phyloP scores from a whole-genome alignment of 2,113 vertebrate species.

The Ceyx cyanopectus region DNA sequence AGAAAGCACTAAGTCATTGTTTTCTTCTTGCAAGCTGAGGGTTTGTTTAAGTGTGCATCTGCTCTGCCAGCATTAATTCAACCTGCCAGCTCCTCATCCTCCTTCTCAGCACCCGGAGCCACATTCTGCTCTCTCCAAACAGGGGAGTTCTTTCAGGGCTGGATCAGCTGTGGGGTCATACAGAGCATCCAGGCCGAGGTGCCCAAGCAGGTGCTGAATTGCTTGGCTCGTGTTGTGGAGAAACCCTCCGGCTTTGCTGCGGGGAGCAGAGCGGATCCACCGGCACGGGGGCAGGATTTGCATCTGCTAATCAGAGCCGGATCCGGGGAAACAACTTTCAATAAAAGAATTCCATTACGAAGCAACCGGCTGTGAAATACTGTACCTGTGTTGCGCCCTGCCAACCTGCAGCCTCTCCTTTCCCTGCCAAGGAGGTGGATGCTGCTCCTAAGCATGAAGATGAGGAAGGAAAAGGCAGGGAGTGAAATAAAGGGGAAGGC shows the following conservation, averaged over 20 bases:
- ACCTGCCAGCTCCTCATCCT: neutral
- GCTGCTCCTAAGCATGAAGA: neutral
- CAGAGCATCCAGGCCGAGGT: accelerated
- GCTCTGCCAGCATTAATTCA: neutral
- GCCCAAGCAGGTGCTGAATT: accelerated
- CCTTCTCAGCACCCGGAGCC: neutral
- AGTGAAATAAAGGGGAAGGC: neutral
- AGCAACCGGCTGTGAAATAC: slow-evolving; percentile 67
- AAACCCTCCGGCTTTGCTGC: neutral
- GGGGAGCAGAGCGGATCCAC: neutral
- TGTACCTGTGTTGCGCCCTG: slow-evolving; percentile 12
- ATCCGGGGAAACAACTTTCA: slow-evolving; percentile 45
- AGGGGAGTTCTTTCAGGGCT: neutral
- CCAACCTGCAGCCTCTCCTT: neutral
- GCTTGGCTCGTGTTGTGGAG: accelerated
- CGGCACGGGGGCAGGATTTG: slow-evolving; percentile 28
- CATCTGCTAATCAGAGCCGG: slow-evolving; percentile 45
- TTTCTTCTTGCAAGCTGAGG: slow-evolving; percentile 16
- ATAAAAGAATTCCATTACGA: slow-evolving; percentile 62
- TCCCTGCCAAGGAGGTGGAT: neutral
- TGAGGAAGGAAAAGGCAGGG: neutral
- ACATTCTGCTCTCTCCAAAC: neutral
- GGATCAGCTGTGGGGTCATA: accelerated
- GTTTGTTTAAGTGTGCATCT: slow-evolving; percentile 33
- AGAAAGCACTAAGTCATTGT: slow-evolving; percentile 60